A percentile compares a stretch with the other conserved stretches of the same genome.
Conservation (phyloP, 2,113 vertebrate species). For the Rhineura floridana region DNA sequence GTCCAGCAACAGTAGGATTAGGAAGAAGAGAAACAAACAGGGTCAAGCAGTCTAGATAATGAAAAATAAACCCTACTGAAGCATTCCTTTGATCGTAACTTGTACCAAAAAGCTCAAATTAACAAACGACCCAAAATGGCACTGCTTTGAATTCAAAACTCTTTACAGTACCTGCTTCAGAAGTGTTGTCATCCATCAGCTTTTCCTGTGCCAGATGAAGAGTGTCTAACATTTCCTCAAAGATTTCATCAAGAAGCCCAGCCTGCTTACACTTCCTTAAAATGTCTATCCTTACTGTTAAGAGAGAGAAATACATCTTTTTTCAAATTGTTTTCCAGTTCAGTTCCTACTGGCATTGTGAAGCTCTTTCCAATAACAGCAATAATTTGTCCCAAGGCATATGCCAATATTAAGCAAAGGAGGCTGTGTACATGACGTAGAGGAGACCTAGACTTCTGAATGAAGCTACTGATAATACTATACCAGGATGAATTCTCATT, state of each 20-base stretch:
- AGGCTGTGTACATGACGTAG: not conserved
- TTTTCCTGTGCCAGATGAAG: constrained; percentile 73
- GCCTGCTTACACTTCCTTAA: constrained; percentile 78
- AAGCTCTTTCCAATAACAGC: not conserved
- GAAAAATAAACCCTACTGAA: not conserved
- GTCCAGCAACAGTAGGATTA: no score
- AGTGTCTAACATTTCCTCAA: constrained; percentile 75
- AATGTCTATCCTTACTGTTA: constrained; percentile 64
- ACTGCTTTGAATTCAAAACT: not conserved
- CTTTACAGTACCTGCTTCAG: constrained; percentile 72
- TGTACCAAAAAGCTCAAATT: not conserved
- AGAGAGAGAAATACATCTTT: constrained; percentile 35
- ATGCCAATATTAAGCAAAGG: not conserved
- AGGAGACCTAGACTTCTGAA: no score
- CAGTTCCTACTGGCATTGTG: not conserved
- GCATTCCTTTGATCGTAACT: not conserved
- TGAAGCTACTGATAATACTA: not conserved
- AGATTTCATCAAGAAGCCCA: constrained; percentile 75
- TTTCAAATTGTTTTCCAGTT: not conserved
- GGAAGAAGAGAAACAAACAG: not conserved
- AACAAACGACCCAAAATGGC: not conserved
- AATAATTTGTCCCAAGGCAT: not conserved
- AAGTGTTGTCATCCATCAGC: constrained; percentile 72
- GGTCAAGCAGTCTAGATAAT: not conserved
- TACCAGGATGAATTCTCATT: not conserved